phyloP scores from a whole-genome alignment of 2,113 vertebrate genomes.

The Urocynchramus pylzowi region DNA sequence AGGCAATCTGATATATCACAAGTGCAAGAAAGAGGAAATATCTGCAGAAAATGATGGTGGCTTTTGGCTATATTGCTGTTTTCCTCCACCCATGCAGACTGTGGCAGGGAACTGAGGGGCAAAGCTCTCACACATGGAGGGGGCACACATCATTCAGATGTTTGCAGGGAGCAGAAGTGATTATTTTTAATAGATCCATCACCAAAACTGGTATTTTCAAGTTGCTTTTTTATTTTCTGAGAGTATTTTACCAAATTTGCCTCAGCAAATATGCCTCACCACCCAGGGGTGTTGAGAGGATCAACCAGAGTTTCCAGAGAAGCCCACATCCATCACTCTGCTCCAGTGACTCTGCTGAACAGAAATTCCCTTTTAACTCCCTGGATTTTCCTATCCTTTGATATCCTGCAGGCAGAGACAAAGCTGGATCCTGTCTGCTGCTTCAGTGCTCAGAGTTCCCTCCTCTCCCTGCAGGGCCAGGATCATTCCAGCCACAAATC shows the following conservation, averaged over 20 bases:
- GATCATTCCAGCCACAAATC: neutral
- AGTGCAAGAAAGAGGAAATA: neutral
- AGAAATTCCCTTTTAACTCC: neutral
- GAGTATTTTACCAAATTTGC: neutral
- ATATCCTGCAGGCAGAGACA: neutral
- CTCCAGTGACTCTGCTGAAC: neutral
- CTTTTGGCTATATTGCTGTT: neutral
- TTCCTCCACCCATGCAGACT: neutral
- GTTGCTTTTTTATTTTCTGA: neutral
- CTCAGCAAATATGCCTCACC: neutral
- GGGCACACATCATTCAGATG: neutral
- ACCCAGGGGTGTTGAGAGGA: neutral
- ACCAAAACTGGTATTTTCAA: neutral
- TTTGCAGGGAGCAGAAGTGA: neutral
- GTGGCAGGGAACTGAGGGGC: neutral
- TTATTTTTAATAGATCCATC: neutral
- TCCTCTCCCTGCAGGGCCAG: neutral
- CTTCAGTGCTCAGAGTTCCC: neutral
- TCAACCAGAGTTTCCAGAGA: neutral
- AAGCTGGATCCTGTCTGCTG: neutral
- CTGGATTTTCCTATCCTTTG: neutral
- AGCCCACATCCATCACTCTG: neutral
- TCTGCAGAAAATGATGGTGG: neutral
- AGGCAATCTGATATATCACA: conserved; percentile 2
- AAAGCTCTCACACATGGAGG: neutral